Evolutionary conservation across 2,888 invertebrate genomes (phyloP), one percentile per base, ranked within the genome.

Genomic region (Heteropelma amictum): DNA sequence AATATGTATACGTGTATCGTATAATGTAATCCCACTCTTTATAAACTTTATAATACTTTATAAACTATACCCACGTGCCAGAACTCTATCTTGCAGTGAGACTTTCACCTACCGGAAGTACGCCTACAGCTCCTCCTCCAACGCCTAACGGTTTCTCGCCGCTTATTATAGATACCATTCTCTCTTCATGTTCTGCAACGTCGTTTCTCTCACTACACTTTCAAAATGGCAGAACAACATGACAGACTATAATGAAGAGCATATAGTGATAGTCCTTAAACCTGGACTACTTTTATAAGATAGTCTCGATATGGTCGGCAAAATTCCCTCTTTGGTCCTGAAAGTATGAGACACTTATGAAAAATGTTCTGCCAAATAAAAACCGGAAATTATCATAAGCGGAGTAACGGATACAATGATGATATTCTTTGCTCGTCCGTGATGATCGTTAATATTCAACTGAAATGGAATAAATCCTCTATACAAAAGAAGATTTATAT

Each of bases 31-130:
- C 47, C 61, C 26, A 33, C 72, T 53, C 30, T 8, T 68, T 45
- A 33, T 40, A 63, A n/a, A 40, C 23, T 63, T 40, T 63, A 30
- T 30, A 63, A 54, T n/a, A n/a, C n/a, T 69, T 60, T 80, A 76
- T 77, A 77, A 79, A 73, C 68, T 49, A 70, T 56, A 71, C 72
- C 75, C 77, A 81, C 79, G 80, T 79, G 72, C 61, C 61, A 58
- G 68, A 54, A 76, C 79, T 81, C 80, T 81, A 81, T 82, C 81
- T 65, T 79, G 77, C 45, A 70, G 64, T 78, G 47, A 77, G 81
- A 84, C 84, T 85, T 85, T 85, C 85, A 83, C 85, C 81, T 73
- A 72, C 82, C 81, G 80, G 82, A 83, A 82, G 72, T 83, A 71
- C 69, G 60, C 70, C 72, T 67, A 78, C 73, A 71, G 23, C 64